Evolutionary conservation across 2,888 invertebrate species (phyloP).

Genomic region (Hypercompe scribonia): DNA sequence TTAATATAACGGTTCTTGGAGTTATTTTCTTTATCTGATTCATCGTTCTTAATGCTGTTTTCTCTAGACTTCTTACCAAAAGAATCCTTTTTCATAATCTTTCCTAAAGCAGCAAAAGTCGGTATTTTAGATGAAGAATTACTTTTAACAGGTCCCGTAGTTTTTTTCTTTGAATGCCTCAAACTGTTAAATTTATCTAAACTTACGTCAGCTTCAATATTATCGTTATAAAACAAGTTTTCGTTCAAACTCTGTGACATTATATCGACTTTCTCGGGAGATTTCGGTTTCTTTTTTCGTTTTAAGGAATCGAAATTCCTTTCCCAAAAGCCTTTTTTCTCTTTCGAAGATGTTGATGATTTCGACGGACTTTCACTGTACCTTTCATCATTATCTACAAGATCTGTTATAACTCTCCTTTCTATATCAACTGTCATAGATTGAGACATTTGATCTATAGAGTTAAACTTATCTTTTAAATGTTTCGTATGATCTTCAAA

Average conservation of each 20-base stretch:
- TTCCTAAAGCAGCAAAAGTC: conserved; percentile 81
- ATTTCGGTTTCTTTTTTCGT: conserved; percentile 77
- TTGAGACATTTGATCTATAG: conserved; percentile 84
- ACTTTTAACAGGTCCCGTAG: conserved; percentile 72
- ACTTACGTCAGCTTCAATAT: conserved; percentile 74
- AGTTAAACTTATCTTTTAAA: conserved; percentile 81
- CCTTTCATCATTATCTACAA: conserved; percentile 60
- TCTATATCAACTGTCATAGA: conserved; percentile 85
- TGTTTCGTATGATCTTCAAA: conserved; percentile 79
- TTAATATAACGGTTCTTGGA: conserved; percentile 77
- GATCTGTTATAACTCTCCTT: conserved; percentile 68
- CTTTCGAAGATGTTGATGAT: conserved; percentile 76
- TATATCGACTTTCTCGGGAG: conserved; percentile 76
- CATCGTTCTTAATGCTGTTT: conserved; percentile 63
- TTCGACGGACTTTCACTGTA: conserved; percentile 77
- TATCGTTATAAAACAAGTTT: conserved; percentile 82
- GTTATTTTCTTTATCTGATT: conserved; percentile 56
- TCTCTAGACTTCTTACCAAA: conserved; percentile 73
- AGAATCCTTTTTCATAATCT: conserved; percentile 83
- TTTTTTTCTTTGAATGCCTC: conserved; percentile 78
- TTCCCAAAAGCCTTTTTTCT: conserved; percentile 86
- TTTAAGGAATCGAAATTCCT: conserved; percentile 84
- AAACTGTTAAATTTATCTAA: conserved; percentile 82
- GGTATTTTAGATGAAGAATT: conserved; percentile 83
- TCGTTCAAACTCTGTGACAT: conserved; percentile 87